phyloP scores from a whole-genome alignment of 2,888 invertebrate species.

The Drosophila mercatorum region DNA sequence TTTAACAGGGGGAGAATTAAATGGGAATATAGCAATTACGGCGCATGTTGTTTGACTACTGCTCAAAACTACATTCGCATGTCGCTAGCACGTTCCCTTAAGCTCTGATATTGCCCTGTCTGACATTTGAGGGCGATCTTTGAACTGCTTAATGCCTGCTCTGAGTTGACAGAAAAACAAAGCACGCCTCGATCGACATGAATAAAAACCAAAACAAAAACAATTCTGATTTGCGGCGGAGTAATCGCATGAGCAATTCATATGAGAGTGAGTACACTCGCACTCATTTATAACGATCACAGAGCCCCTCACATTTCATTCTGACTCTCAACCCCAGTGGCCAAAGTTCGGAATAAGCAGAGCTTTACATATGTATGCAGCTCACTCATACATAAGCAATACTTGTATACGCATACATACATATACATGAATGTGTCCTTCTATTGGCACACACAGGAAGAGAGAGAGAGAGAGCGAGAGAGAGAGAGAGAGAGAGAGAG shows the following conservation, averaged over 20 bases:
- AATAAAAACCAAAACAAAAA: constrained; percentile 41
- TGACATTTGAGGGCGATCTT: constrained; percentile 43
- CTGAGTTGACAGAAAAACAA: constrained; percentile 47
- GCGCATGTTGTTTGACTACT: background rate
- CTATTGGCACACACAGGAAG: too few relatives aligned
- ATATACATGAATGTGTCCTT: too few relatives aligned
- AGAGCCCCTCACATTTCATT: constrained; percentile 14
- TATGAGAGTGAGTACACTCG: constrained; percentile 32
- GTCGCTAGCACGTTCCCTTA: constrained; percentile 3
- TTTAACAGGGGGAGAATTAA: too few relatives aligned
- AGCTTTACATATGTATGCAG: background rate
- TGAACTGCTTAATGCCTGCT: constrained; percentile 31
- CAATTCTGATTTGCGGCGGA: constrained; percentile 39
- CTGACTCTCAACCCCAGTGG: constrained; percentile 21
- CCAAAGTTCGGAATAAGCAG: constrained; percentile 10
- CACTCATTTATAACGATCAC: constrained; percentile 30
- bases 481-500: too few relatives aligned
- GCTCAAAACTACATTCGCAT: background rate
- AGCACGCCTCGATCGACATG: constrained; percentile 38
- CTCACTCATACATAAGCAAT: background rate
- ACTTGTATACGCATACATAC: background rate
- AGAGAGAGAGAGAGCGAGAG: too few relatives aligned
- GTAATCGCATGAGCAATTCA: constrained; percentile 35
- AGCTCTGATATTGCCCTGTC: constrained; percentile 2
- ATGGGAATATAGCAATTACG: background rate